Conservation (phyloP, 2,888 invertebrate species). For the Callyntrura guangdongensis region DNA sequence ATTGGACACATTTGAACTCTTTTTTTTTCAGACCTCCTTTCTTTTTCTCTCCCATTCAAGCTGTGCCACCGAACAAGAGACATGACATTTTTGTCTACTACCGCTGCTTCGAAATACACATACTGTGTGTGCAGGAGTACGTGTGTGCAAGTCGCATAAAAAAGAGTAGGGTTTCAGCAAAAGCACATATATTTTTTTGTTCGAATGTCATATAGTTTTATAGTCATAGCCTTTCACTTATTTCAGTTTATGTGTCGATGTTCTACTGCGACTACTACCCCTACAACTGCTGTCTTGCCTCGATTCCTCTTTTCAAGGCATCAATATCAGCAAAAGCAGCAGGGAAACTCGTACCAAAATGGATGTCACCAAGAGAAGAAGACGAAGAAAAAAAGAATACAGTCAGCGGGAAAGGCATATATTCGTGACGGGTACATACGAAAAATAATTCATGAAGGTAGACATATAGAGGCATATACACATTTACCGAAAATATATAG, state of each 20-base stretch:
- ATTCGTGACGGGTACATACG: neutral
- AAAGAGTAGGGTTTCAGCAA: neutral
- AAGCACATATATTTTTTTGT: neutral
- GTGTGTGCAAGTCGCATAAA: neutral
- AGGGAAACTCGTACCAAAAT: slow-evolving; percentile 44
- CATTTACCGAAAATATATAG: neutral
- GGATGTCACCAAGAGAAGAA: slow-evolving; percentile 31
- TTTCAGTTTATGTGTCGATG: slow-evolving; percentile 43
- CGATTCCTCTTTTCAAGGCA: slow-evolving; percentile 35
- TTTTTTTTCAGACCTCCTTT: neutral
- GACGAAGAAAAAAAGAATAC: slow-evolving; percentile 22
- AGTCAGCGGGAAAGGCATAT: neutral
- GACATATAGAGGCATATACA: neutral
- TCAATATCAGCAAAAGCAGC: slow-evolving; percentile 52
- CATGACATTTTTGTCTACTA: slow-evolving; percentile 48
- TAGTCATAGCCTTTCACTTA: slow-evolving; percentile 31
- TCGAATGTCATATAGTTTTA: slow-evolving; percentile 15
- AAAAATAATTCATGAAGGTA: slow-evolving; percentile 26
- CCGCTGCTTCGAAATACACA: slow-evolving; percentile 1
- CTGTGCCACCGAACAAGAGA: slow-evolving; percentile 48
- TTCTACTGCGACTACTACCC: neutral
- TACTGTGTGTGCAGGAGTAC: neutral
- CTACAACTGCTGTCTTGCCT: neutral
- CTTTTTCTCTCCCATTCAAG: slow-evolving; percentile 30
- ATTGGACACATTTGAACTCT: slow-evolving; percentile 61